Percentiles rank a stretch among this genome's conserved stretches.
Conservation (phyloP, 2,888 invertebrate species). For the Papilio protenor region DNA sequence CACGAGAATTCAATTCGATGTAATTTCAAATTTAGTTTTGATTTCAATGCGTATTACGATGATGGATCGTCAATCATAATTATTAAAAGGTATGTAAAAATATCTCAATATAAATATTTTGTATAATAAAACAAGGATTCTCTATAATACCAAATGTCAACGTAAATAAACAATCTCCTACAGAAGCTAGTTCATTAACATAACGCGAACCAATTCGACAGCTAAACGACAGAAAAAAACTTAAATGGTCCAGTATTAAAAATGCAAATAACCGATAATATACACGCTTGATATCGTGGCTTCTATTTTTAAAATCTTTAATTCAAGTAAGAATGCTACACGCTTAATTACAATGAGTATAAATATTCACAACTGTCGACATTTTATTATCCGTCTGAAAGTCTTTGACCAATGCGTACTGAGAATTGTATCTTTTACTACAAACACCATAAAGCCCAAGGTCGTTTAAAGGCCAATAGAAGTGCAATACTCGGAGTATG, state of each 20-base stretch:
- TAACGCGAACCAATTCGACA: background rate
- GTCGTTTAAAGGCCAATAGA: conserved; percentile 12
- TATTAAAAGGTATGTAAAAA: no score
- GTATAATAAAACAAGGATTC: background rate
- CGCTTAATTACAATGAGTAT: conserved; percentile 4
- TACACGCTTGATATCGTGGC: background rate
- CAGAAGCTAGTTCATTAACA: background rate
- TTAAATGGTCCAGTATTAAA: conserved; percentile 1
- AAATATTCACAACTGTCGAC: conserved; percentile 6
- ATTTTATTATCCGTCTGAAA: background rate
- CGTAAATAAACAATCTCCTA: background rate
- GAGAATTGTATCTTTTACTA: background rate
- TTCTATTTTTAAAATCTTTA: conserved; percentile 4
- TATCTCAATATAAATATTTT: no score
- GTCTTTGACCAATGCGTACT: background rate
- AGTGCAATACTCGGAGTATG: background rate
- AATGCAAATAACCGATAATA: conserved; percentile 15
- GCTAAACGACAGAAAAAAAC: background rate
- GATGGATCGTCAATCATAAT: no score
- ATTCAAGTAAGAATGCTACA: background rate
- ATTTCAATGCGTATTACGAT: no score
- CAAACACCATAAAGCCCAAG: background rate
- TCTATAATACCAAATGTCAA: background rate
- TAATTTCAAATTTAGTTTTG: no score
- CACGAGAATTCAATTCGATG: no score